These are phyloP conservation scores for Pedicia rivosa DNA, from an alignment of 2,888 invertebrate genomes.

Conservation along the genomic window DNA sequence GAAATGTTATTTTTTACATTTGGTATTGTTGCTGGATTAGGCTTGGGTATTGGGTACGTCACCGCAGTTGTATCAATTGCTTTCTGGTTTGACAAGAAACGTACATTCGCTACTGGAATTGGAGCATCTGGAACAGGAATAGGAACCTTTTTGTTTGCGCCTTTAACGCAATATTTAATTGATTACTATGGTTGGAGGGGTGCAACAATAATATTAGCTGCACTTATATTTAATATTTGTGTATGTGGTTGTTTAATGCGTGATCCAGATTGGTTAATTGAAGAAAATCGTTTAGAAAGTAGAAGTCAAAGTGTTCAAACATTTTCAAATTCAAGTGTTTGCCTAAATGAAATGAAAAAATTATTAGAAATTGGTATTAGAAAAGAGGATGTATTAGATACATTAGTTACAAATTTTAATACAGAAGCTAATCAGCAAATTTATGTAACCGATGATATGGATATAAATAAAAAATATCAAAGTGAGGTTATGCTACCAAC, in stretches of 20 bases:
- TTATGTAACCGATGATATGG: constrained; percentile 21
- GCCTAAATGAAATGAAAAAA: constrained; percentile 38
- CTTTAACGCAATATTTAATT: constrained; percentile 64
- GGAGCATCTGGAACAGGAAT: constrained; percentile 81
- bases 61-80: constrained; percentile 84
- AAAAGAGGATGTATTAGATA: constrained; percentile 28
- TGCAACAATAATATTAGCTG: constrained; percentile 62
- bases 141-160: constrained; percentile 78
- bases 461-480: constrained; percentile 22
- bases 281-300: constrained; percentile 30
- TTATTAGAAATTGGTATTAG: constrained; percentile 49
- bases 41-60: constrained; percentile 71
- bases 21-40: constrained; percentile 69
- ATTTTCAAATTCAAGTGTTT: constrained; percentile 30
- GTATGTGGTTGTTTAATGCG: constrained; percentile 77
- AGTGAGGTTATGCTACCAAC: constrained; percentile 29
- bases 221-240: constrained; percentile 68
- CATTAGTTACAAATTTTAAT: constrained; percentile 29
- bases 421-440: constrained; percentile 31
- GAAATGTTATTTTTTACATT: constrained; percentile 72
- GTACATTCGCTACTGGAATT: constrained; percentile 71
- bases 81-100: constrained; percentile 81
- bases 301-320: constrained; percentile 31
- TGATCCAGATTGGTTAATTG: constrained; percentile 62
- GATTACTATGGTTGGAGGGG: constrained; percentile 75